A percentile compares a stretch with the other conserved stretches of the same genome.
Evolutionary conservation across 2,888 invertebrate species (phyloP).

Genomic region (Pachymerium ferrugineum): DNA sequence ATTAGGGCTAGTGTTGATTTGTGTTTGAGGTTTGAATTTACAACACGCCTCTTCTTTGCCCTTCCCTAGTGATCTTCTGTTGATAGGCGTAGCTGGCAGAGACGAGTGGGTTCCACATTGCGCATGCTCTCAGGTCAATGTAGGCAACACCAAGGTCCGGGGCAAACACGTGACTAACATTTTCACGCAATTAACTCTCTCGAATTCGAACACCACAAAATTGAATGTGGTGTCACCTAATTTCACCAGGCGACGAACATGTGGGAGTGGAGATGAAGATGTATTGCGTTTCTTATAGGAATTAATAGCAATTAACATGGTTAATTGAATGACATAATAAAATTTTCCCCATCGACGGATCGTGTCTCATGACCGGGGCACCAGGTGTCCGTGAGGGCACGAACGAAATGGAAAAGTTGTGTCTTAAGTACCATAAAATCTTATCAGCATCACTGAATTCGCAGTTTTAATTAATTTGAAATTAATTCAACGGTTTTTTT

Average conservation of each 20-base stretch:
- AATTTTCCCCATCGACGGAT: too few species aligned
- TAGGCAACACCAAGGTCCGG: too few species aligned
- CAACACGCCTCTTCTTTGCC: background rate
- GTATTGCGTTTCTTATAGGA: background rate
- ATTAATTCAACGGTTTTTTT: background rate
- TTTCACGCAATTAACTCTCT: constrained; percentile 10
- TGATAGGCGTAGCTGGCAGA: background rate
- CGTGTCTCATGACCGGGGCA: background rate
- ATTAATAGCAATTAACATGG: constrained; percentile 19
- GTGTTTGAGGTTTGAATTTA: background rate
- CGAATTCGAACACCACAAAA: background rate
- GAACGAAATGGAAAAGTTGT: background rate
- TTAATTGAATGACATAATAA: background rate
- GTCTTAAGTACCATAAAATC: background rate
- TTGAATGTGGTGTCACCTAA: background rate
- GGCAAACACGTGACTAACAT: constrained; percentile 9
- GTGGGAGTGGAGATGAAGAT: background rate
- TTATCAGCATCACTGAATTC: background rate
- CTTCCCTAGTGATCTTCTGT: background rate
- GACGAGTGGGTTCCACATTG: constrained; percentile 8
- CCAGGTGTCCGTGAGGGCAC: background rate
- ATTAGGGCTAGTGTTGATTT: background rate
- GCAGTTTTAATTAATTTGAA: background rate
- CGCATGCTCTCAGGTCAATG: background rate
- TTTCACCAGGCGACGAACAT: background rate